Base-by-base conservation (phyloP, 2,888 invertebrate genomes). In the Sphinx pinastri region DNA sequence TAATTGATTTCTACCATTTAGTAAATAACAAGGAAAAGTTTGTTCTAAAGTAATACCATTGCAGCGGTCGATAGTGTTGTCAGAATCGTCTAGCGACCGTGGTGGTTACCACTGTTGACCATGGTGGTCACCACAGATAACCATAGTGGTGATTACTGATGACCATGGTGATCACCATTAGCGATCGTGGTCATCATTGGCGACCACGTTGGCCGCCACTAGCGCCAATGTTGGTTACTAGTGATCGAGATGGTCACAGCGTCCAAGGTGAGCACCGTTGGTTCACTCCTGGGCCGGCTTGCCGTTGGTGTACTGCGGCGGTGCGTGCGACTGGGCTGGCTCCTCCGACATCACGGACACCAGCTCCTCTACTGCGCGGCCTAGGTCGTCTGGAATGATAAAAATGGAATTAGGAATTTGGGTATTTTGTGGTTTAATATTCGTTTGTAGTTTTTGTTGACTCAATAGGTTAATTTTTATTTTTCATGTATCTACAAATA, bases 261-360 rank as follows among this genome's bases (percentile, higher is more conserved):
- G 38, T 38, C 38, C 38, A 38, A 38, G 38, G n/a, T 66, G 55
- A 59, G 51, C 72, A 68, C 60, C 70, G 72, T 73, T 76, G 78
- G 77, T 79, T 79, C 85, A 86, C 77, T 90, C 89, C 80, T 88
- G 82, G 67, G 85, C 84, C 63, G 92, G 88, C 78, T 93, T 93
- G 73, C 94, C 93, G 85, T 93, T 94, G 80, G 91, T 89, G 85
- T 94, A 94, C 72, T 93, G 91, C 66, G 94, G 94, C 68, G 94
- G 94, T 60, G 93, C 86, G 73, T 79, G 78, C 69, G 85, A 73
- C 75, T 81, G 81, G 74, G 81, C 87, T 71, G 84, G 81, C 47
- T 95, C 95, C 84, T 98, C 98, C 84, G 98, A 97, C 96, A 98
- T 98, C 69, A 97, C 98, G 63, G 97, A 97, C 75, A 98, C 98